Evolutionary conservation across 2,797 vertebrate species (phyloP).

Genomic region (Ptychadena robeensis): DNA sequence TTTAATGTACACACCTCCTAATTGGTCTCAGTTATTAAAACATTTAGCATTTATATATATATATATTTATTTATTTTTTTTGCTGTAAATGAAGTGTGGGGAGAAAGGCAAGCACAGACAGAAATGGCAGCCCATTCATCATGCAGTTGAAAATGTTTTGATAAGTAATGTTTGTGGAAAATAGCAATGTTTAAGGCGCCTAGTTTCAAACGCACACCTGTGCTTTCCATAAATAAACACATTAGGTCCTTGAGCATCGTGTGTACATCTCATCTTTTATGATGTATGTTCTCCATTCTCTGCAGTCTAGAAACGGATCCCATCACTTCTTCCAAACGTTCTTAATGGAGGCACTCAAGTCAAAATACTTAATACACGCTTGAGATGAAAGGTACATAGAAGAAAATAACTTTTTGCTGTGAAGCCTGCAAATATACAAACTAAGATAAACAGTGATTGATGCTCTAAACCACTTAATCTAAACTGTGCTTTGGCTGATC

Average conservation of each 20-base stretch:
- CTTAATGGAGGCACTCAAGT: background rate
- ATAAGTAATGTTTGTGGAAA: slow-evolving; percentile 38
- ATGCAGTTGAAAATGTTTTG: slow-evolving; percentile 3
- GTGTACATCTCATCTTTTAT: slow-evolving; percentile 36
- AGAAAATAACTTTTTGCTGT: background rate
- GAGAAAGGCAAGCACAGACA: slow-evolving; percentile 5
- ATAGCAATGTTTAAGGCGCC: slow-evolving; percentile 35
- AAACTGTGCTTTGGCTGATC: background rate
- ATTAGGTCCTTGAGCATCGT: slow-evolving; percentile 31
- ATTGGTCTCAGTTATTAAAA: too few relatives aligned
- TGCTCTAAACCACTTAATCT: background rate
- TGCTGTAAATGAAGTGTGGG: slow-evolving; percentile 3
- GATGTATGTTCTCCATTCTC: slow-evolving; percentile 11
- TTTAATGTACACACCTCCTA: too few relatives aligned
- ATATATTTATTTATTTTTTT: background rate
- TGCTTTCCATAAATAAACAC: slow-evolving; percentile 43
- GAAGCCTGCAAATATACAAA: background rate
- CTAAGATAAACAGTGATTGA: background rate
- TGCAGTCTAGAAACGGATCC: background rate
- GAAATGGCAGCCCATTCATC: slow-evolving; percentile 29
- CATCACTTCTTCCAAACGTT: background rate
- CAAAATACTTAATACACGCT: background rate
- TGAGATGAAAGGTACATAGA: background rate
- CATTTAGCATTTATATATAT: background rate
- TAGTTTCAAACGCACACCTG: slow-evolving; percentile 24